A percentile compares a stretch with the other conserved stretches of the same genome.
Evolutionary conservation across 1,140 invertebrate species (phyloP).

Genomic region (Ips nitidus): DNA sequence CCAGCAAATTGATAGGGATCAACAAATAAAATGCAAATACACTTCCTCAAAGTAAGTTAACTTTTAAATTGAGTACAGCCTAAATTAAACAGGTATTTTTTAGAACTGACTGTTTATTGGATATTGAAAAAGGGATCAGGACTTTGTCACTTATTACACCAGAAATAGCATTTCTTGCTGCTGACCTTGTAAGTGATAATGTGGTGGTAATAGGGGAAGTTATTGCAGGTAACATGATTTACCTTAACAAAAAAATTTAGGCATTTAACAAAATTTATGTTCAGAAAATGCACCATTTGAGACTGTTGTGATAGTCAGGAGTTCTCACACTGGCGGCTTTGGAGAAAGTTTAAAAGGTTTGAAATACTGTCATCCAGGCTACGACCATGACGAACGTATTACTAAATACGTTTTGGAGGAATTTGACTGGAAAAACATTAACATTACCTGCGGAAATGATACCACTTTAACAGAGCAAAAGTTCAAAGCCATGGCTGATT

Average conservation of each 20-base stretch:
- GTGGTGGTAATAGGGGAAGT: constrained; percentile 37
- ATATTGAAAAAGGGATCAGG: constrained; percentile 33
- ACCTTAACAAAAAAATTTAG: neutral
- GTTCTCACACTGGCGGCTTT: constrained; percentile 49
- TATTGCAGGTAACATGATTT: constrained; percentile 16
- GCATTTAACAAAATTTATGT: constrained; percentile 28
- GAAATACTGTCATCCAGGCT: constrained; percentile 66
- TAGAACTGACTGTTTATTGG: constrained; percentile 42
- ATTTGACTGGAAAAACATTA: constrained; percentile 56
- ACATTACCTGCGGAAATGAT: constrained; percentile 42
- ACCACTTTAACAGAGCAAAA: constrained; percentile 59
- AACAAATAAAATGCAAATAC: constrained; percentile 11
- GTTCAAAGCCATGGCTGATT: constrained; percentile 55
- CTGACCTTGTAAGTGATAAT: constrained; percentile 25
- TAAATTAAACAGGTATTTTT: constrained; percentile 12
- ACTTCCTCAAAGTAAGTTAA: constrained; percentile 25
- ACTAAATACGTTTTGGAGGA: constrained; percentile 61
- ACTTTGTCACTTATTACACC: constrained; percentile 35
- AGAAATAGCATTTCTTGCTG: constrained; percentile 41
- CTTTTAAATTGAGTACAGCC: neutral
- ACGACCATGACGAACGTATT: constrained; percentile 57
- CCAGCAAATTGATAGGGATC: constrained; percentile 32
- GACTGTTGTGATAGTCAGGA: constrained; percentile 58
- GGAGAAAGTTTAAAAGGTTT: constrained; percentile 54
- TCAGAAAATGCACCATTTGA: constrained; percentile 59